Evolutionary conservation across 2,113 vertebrate species (phyloP).

Genomic region (Gnathonemus longibarbis): DNA sequence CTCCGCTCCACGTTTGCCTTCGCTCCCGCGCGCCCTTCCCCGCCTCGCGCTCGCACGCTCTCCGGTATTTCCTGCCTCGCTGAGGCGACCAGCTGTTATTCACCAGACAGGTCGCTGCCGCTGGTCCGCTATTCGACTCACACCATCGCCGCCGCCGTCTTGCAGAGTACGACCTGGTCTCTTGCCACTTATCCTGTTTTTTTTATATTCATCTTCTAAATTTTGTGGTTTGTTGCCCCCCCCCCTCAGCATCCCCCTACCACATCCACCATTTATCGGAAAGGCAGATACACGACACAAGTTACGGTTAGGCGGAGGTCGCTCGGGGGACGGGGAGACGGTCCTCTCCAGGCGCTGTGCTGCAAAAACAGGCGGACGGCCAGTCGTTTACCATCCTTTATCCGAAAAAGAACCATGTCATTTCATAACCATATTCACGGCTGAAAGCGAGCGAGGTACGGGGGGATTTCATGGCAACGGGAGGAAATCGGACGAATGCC

Average conservation of each 20-base stretch:
- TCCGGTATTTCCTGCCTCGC: constrained; percentile 21
- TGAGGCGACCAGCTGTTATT: constrained; percentile 2
- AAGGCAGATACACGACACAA: background rate
- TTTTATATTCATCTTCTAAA: background rate
- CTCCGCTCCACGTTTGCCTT: constrained; percentile 14
- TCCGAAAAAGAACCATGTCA: background rate
- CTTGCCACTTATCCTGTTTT: background rate
- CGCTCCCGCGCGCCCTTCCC: background rate
- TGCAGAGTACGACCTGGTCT: background rate
- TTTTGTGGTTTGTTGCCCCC: background rate
- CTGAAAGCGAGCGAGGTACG: background rate
- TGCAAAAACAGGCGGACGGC: background rate
- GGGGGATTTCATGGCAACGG: background rate
- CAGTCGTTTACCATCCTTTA: background rate
- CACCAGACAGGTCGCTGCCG: background rate
- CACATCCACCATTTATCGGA: background rate
- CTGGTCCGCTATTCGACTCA: background rate
- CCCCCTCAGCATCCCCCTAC: background rate
- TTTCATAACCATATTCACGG: background rate
- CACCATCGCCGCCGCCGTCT: background rate
- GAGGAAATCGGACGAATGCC: background rate
- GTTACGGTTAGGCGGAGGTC: background rate
- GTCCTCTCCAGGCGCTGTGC: background rate
- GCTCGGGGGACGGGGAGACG: background rate
- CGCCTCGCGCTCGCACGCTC: background rate